Percentiles rank a stretch among this genome's conserved stretches.
These are phyloP conservation scores for Pholis gunnellus DNA, from an alignment of 2,113 vertebrate species.

Conservation along the genomic window DNA sequence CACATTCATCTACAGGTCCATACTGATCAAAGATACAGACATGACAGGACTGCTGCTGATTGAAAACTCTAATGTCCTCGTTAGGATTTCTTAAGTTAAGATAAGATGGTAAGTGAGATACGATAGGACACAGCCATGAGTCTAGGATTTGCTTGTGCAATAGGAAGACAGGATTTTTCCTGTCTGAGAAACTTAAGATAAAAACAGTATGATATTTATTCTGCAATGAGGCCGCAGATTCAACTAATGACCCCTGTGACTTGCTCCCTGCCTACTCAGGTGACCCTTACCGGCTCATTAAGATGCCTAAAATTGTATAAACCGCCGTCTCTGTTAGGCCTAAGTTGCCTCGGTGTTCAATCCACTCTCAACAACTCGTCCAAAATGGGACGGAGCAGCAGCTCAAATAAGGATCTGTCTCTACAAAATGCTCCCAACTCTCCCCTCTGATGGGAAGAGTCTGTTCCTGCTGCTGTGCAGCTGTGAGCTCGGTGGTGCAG, in stretches of 20 bases:
- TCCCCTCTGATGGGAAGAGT: constrained; percentile 38
- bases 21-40: too few species aligned
- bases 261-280: neutral
- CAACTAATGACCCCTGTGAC: too few species aligned
- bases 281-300: neutral
- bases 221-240: neutral
- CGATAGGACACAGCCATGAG: neutral
- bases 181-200: neutral
- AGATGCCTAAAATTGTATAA: neutral
- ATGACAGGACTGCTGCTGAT: too few species aligned
- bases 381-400: constrained; percentile 33
- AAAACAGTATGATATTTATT: neutral
- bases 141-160: neutral
- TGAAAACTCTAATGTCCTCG: neutral
- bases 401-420: neutral
- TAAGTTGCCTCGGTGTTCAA: neutral
- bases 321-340: neutral
- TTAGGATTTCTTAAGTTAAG: neutral
- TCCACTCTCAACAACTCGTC: constrained; percentile 16
- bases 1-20: too few species aligned
- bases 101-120: neutral
- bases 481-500: constrained; percentile 28
- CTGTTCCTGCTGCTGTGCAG: constrained; percentile 48
- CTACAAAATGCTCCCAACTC: constrained; percentile 7
- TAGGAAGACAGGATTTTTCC: neutral